These are phyloP conservation scores for Rana temporaria DNA, from an alignment of 2,113 vertebrate genomes.

Conservation along the genomic window DNA sequence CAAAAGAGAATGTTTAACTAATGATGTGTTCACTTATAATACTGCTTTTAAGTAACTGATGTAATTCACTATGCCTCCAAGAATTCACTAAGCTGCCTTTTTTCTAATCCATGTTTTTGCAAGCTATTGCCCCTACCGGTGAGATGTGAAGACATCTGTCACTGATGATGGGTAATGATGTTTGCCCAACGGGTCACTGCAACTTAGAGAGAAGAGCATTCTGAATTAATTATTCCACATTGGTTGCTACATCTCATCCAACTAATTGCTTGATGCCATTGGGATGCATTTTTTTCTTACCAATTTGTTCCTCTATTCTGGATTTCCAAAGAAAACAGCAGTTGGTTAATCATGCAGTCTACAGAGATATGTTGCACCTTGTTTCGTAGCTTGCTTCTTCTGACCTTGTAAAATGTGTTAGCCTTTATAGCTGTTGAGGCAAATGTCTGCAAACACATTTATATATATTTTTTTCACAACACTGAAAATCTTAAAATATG, in stretches of 20 bases:
- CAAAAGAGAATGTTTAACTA: conserved; percentile 22
- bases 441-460: background rate
- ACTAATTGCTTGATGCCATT: conserved; percentile 27
- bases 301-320: background rate
- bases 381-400: background rate
- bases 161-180: conserved; percentile 9
- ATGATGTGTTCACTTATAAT: conserved; percentile 8
- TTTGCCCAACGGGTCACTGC: conserved; percentile 6
- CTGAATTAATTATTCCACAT: conserved; percentile 9
- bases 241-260: background rate
- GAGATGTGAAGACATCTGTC: background rate
- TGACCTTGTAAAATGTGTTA: conserved; percentile 26
- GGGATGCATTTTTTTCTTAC: background rate
- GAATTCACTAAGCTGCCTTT: background rate
- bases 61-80: background rate
- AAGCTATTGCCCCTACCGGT: conserved; percentile 1
- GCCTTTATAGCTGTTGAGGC: background rate
- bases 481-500: background rate
- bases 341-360: conserved; percentile 27
- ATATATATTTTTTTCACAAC: background rate
- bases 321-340: conserved; percentile 11
- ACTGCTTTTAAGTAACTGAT: conserved; percentile 2
- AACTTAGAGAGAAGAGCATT: background rate
- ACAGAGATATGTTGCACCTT: background rate
- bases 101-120: background rate